Conservation (phyloP, 2,113 vertebrate genomes). For the Rattus rattus region DNA sequence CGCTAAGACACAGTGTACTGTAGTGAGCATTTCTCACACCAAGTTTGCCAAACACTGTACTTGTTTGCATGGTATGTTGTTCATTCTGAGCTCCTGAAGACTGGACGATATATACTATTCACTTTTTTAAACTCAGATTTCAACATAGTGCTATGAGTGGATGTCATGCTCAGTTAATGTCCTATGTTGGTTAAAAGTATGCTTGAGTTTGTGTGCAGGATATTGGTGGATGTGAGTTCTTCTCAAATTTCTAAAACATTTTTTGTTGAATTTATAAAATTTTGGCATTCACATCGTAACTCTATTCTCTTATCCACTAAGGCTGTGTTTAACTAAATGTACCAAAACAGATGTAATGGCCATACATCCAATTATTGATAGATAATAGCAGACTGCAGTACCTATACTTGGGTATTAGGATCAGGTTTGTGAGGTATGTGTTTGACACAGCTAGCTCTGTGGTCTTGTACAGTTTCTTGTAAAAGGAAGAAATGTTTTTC, state of each 20-base stretch:
- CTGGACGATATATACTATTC: neutral
- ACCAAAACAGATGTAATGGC: neutral
- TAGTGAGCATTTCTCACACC: neutral
- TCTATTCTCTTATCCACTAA: neutral
- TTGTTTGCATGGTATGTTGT: neutral
- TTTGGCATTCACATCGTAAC: neutral
- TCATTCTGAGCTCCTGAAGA: neutral
- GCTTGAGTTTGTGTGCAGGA: neutral
- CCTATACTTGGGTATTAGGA: neutral
- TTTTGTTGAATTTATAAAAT: conserved; percentile 38
- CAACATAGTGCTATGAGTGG: neutral
- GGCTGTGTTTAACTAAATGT: neutral
- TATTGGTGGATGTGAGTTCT: neutral
- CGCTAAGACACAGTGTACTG: neutral
- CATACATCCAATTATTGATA: neutral
- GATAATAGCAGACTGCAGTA: neutral
- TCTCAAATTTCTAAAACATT: neutral
- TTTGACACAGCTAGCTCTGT: neutral
- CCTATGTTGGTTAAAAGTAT: neutral
- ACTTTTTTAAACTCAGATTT: neutral
- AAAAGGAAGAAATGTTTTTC: neutral
- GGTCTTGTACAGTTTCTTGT: neutral
- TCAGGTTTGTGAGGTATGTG: neutral
- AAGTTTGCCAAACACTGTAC: neutral
- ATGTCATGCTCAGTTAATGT: neutral